phyloP scores from a whole-genome alignment of 2,113 vertebrate species.

The Myotis brandtii region DNA sequence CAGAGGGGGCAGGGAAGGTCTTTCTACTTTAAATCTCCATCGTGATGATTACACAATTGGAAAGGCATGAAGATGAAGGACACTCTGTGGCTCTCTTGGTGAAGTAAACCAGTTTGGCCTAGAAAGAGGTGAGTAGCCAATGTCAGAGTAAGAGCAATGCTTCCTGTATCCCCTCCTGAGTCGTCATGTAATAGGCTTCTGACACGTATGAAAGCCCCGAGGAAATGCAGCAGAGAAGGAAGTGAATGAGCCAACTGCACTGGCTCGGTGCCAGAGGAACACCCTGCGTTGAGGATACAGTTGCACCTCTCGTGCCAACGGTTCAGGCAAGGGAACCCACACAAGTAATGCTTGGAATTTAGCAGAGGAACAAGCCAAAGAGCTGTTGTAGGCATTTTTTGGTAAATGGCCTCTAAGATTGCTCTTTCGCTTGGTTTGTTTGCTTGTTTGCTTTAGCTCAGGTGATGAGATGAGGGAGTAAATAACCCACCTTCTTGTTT shows the following conservation, averaged over 20 bases:
- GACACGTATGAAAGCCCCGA: slow-evolving; percentile 80
- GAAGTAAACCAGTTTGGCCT: slow-evolving; percentile 74
- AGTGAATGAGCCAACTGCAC: slow-evolving; percentile 83
- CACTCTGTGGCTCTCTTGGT: slow-evolving; percentile 55
- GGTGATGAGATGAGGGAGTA: slow-evolving; percentile 55
- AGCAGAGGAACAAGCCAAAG: slow-evolving; percentile 51
- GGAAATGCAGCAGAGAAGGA: slow-evolving; percentile 85
- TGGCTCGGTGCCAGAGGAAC: slow-evolving; percentile 83
- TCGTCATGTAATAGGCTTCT: slow-evolving; percentile 82
- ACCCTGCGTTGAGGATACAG: slow-evolving; percentile 84
- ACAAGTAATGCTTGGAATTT: slow-evolving; percentile 73
- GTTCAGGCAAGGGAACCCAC: slow-evolving; percentile 74
- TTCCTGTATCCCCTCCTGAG: slow-evolving; percentile 78
- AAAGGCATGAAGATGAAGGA: slow-evolving; percentile 73
- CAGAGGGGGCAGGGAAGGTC: background rate
- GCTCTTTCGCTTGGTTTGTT: slow-evolving; percentile 32
- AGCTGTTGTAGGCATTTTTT: slow-evolving; percentile 42
- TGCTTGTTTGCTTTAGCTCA: slow-evolving; percentile 43
- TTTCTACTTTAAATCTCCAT: slow-evolving; percentile 67
- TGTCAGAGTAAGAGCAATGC: slow-evolving; percentile 69
- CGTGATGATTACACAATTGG: slow-evolving; percentile 44
- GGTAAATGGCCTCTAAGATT: background rate
- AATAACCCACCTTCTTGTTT: slow-evolving; percentile 58
- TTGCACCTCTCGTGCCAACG: slow-evolving; percentile 76
- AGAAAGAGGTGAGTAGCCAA: slow-evolving; percentile 74